Evolutionary conservation across 2,113 vertebrate genomes (phyloP), one percentile per base, ranked within the genome.

Genomic region (Spheniscus mendiculus): DNA sequence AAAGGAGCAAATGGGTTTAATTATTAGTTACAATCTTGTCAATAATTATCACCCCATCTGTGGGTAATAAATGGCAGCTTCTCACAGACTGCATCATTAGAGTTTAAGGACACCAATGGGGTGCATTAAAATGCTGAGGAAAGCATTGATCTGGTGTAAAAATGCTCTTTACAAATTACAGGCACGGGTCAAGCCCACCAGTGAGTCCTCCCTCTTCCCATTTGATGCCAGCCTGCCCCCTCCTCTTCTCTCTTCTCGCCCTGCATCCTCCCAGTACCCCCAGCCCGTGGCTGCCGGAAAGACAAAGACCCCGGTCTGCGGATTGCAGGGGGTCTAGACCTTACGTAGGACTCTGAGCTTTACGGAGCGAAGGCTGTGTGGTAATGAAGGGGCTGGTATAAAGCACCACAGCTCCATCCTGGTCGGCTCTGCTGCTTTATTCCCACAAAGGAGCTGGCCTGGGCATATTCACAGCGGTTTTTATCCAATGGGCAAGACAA

Each of bases 31-130:
- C 98, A 96, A 97, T 98, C 98, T 97, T 98, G 98, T 99, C 98
- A 98, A 99, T 99, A 99, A 99, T 99, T 99, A 99, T 99, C 97
- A 98, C 98, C 98, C 98, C 98, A 99, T 99, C 98, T 99, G 98
- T 98, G 98, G 98, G 98, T 99, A 99, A 99, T 99, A 98, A 99
- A 99, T 99, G 98, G 98, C 98, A 98, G 97, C 97, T 98, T 98
- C 98, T 98, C 98, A 98, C 99, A 98, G 99, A 99, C 98, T 98
- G 97, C 98, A 98, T 99, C 98, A 98, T 99, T 98, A 99, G 98
- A 98, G 98, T 98, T 99, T 99, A 98, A 99, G 98, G 98, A 99
- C 98, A 99, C 99, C 98, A 97, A 98, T 98, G 99, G 97, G 98
- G 98, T 98, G 98, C 98, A 99, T 98, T 99, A 99, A 99, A 99